These are phyloP conservation scores for Eunapius fragilis DNA, from an alignment of 37 sponge, comb jelly and placozoan genomes.

Conservation along the genomic window DNA sequence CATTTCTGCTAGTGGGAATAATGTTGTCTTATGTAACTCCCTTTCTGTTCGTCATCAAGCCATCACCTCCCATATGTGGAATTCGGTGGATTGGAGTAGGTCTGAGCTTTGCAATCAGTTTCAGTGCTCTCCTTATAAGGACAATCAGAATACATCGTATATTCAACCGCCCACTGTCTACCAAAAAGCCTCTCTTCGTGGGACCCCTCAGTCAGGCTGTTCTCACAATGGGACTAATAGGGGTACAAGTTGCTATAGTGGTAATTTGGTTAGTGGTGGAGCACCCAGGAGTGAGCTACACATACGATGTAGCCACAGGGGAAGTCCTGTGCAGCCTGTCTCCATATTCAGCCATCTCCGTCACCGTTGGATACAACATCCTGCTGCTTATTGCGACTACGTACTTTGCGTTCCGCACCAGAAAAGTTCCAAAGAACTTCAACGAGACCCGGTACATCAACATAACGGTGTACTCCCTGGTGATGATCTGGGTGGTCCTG, in stretches of 20 bases:
- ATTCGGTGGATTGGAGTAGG: slow-evolving; percentile 52
- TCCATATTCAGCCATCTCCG: slow-evolving; percentile 22
- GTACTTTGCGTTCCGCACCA: slow-evolving; percentile 59
- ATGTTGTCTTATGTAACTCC: slow-evolving; percentile 47
- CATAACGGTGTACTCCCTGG: slow-evolving; percentile 41
- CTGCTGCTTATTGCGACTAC: slow-evolving; percentile 47
- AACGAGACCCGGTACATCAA: slow-evolving; percentile 75
- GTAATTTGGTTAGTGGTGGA: background rate
- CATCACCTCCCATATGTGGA: slow-evolving; percentile 46
- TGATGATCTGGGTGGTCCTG: slow-evolving; percentile 71
- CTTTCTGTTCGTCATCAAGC: slow-evolving; percentile 43
- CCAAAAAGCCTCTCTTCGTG: background rate
- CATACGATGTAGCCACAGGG: background rate
- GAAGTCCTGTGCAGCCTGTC: slow-evolving; percentile 42
- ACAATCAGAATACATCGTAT: slow-evolving; percentile 69
- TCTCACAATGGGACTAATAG: background rate
- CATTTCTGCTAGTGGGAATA: slow-evolving; percentile 54
- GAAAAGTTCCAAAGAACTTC: slow-evolving; percentile 72
- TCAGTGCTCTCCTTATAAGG: slow-evolving; percentile 65
- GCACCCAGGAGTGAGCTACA: background rate
- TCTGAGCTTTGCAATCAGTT: slow-evolving; percentile 2
- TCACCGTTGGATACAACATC: slow-evolving; percentile 45
- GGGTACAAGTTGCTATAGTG: background rate
- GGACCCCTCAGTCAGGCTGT: background rate
- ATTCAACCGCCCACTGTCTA: slow-evolving; percentile 35